These are phyloP conservation scores for Stegophylla sp. DNA, from an alignment of 2,888 invertebrate species.

Conservation along the genomic window DNA sequence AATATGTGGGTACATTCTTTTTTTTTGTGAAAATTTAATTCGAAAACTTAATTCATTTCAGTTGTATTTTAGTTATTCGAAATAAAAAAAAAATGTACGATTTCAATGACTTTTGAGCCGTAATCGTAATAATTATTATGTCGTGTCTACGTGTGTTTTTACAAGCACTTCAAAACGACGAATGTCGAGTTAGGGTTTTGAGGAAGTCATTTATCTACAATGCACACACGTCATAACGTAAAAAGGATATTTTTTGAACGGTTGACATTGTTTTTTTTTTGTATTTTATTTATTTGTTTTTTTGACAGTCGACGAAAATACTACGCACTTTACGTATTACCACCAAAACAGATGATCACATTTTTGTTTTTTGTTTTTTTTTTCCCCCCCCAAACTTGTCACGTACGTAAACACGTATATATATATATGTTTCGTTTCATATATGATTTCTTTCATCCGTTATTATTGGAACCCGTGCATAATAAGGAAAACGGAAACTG, in stretches of 20 bases:
- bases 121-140: too few relatives aligned
- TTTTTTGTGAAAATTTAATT: too few relatives aligned
- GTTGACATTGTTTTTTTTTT: neutral
- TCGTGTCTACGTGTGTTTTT: neutral
- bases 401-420: too few relatives aligned
- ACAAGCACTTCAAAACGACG: neutral
- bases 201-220: constrained; percentile 18
- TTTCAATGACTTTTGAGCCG: too few relatives aligned
- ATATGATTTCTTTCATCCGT: neutral
- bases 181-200: neutral
- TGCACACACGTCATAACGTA: constrained; percentile 7
- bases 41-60: too few relatives aligned
- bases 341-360: neutral
- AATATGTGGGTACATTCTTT: too few relatives aligned
- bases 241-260: neutral
- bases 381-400: too few relatives aligned
- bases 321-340: neutral
- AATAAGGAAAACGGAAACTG: constrained; percentile 17
- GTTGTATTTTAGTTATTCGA: too few relatives aligned
- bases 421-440: neutral
- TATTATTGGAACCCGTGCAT: constrained; percentile 17
- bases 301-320: constrained; percentile 15
- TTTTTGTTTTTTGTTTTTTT: constrained; percentile 3
- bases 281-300: constrained; percentile 18
- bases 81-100: too few relatives aligned